Conservation (phyloP, 2,888 invertebrate species). For the Noctua comes region DNA sequence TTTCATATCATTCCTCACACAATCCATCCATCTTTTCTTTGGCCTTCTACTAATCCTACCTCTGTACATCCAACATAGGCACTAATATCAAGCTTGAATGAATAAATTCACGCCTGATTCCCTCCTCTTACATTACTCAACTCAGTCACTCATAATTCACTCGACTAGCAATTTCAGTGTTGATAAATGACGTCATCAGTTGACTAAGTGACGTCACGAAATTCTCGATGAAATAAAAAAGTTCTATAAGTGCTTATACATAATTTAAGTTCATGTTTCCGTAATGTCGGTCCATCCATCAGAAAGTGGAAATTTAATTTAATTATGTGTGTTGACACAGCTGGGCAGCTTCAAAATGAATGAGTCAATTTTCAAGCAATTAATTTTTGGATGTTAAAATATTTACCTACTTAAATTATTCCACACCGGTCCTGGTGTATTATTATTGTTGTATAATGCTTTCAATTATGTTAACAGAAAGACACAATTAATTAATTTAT, state of each 20-base stretch:
- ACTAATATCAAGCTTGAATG: background rate
- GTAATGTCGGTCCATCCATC: slow-evolving; percentile 32
- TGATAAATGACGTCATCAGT: slow-evolving; percentile 40
- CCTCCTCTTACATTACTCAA: slow-evolving; percentile 22
- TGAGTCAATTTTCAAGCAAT: slow-evolving; percentile 39
- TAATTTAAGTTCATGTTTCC: slow-evolving; percentile 25
- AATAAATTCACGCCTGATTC: background rate
- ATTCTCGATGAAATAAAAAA: slow-evolving; percentile 27
- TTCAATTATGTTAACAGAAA: background rate
- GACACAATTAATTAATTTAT: background rate
- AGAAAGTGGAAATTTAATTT: slow-evolving; percentile 42
- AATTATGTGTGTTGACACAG: slow-evolving; percentile 43
- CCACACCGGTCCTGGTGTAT: background rate
- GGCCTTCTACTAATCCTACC: too few species aligned
- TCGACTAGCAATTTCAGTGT: slow-evolving; percentile 42
- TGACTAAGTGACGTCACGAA: slow-evolving; percentile 39
- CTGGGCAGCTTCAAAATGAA: slow-evolving; percentile 38
- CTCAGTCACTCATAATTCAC: slow-evolving; percentile 36
- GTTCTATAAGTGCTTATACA: slow-evolving; percentile 25
- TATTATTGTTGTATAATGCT: background rate
- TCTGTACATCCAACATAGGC: background rate
- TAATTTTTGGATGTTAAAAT: slow-evolving; percentile 8
- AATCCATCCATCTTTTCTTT: too few species aligned
- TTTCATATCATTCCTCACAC: too few species aligned
- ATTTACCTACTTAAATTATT: background rate